Base-by-base conservation (phyloP, 2,888 invertebrate genomes). In the Tiliacea aurago region DNA sequence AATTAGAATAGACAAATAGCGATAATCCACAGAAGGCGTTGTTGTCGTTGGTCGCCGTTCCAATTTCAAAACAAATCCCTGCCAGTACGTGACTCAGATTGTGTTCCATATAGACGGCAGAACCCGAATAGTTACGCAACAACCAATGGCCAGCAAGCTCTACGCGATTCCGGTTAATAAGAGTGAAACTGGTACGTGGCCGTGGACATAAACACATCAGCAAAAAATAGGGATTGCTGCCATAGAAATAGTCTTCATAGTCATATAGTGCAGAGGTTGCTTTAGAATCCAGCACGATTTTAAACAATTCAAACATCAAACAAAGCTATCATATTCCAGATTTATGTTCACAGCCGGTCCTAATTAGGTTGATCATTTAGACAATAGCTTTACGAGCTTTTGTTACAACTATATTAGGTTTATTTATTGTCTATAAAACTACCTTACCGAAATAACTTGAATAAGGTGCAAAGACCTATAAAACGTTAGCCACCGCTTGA, bases 1-100 rank as follows among this genome's bases (percentile, higher is more conserved):
- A 93, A 92, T 93, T 93, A 94, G 90, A 93, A 93, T 94, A 93
- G 92, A 92, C 93, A 92, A 91, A 91, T 90, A 88, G 90, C 92
- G 94, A 94, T 95, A 95, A 93, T 95, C 95, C 92, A 91, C 91
- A 92, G 93, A 94, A 93, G 93, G 93, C 92, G 92, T 92, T 91
- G 93, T 91, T 93, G 93, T 93, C 91, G 92, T 90, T 91, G 92
- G 88, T 88, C 88, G 89, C 93, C 93, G 95, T 93, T 95, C 95
- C 92, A 95, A 94, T 96, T 96, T 95, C 95, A 95, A 95, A 96
- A 96, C 96, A 95, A 96, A 95, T 95, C 95, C 93, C 93, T 91
- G 90, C 93, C 90, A 90, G 93, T 94, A 94, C 95, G 95, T 96
- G 95, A 96, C 94, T 96, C 95, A 96, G 94, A 94, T 95, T 94